These are phyloP conservation scores for Phymorhynchus buccinoides DNA, from an alignment of 1,140 invertebrate genomes.

Conservation along the genomic window DNA sequence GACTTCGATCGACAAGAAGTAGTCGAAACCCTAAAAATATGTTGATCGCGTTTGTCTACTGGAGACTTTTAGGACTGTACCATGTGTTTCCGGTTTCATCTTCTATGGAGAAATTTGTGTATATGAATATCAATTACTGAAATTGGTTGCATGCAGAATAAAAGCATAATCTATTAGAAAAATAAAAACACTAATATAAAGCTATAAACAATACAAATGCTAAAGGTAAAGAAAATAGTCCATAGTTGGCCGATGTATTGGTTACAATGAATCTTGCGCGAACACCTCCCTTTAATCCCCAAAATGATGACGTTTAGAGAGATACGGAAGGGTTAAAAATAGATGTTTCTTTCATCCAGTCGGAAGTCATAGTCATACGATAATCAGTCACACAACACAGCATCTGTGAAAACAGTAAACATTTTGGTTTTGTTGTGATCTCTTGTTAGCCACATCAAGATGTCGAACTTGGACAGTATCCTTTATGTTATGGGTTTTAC, in stretches of 20 bases:
- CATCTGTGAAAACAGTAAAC: not conserved
- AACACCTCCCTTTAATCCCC: not conserved
- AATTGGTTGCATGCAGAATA: not conserved
- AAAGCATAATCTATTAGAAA: not conserved
- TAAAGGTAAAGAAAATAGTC: not conserved
- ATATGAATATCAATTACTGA: too few relatives aligned
- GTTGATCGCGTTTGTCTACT: too few relatives aligned
- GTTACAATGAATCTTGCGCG: not conserved
- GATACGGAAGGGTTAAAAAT: conserved; percentile 24
- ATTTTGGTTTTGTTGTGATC: not conserved
- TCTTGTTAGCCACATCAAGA: not conserved
- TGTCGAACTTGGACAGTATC: conserved; percentile 25
- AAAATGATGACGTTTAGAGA: conserved; percentile 23
- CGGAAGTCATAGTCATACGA: not conserved
- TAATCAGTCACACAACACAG: conserved; percentile 4
- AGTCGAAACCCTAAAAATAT: too few relatives aligned
- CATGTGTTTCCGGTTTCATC: too few relatives aligned
- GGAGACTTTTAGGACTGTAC: too few relatives aligned
- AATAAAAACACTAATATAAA: not conserved
- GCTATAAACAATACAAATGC: too few relatives aligned
- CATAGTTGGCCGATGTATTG: not conserved
- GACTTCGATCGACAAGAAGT: too few relatives aligned
- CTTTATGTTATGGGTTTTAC: not conserved
- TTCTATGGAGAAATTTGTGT: too few relatives aligned
- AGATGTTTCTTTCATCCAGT: too few relatives aligned